Base-by-base conservation (phyloP, 1,140 invertebrate genomes). In the Hirudo medicinalis region DNA sequence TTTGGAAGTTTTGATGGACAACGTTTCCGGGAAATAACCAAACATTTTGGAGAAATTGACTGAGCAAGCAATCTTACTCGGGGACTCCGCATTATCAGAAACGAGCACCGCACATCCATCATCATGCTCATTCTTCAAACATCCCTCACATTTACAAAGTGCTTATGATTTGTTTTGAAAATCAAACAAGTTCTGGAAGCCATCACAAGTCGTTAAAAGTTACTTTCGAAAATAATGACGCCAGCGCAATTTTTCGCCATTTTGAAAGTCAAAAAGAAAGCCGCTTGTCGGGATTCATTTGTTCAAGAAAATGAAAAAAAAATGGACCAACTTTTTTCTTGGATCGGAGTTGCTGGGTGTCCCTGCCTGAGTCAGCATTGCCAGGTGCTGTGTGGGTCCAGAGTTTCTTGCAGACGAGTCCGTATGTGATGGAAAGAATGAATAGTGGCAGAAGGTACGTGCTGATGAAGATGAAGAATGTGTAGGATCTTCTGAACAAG, bases 401-500 rank as follows among this genome's bases (percentile, higher is more conserved):
- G 8, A 82, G 74, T 67, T 78, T 75, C 20, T 76, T 73, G 49
- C 76, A 77, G 57, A 82, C 78, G 53, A 81, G 79, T 3, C 81
- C 76, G 75, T 86, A 86, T 0, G 84, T 83, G 67, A 83, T 80
- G 8, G 79, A 78, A 8, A 86, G 78, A n/a, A 83, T 79, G 13
- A 79, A 54, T 69, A 86, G 78, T 0, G 85, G 85, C 19, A 85
- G 76, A 13, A 82, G 75, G 76, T 85, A 86, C 8, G 84, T 86
- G 11, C 84, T 71, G 3, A 82, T 71, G 71, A 86, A 82, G 5
- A 86, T 77, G 71, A 82, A 76, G 17, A 84, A 77, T 0, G 84
- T 84, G 76, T 85, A 85, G 0, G 78, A 69, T 71, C 80, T 75
- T 20, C 78, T 75, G 54, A 72, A 76, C 53, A 72, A 69, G 19